These are phyloP conservation scores for Leptobrachium ailaonicum DNA, from an alignment of 2,113 vertebrate genomes.

Conservation along the genomic window DNA sequence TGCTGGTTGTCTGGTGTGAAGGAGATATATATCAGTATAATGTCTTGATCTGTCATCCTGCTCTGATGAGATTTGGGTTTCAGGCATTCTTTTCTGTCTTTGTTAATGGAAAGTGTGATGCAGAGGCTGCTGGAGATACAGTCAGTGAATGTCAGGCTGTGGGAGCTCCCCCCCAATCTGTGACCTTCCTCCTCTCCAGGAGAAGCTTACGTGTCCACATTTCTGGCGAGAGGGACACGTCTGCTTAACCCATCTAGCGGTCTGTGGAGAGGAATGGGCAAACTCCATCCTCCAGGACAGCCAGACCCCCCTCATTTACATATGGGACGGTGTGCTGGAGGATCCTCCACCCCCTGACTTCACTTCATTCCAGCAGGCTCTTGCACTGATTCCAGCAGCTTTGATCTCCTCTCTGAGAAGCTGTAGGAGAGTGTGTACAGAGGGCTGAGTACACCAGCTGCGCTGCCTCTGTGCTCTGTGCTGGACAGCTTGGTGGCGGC, in stretches of 20 bases:
- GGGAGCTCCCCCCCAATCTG: not conserved
- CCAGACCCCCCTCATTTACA: not conserved
- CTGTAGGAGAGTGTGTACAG: too few species aligned
- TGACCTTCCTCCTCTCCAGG: conserved; percentile 6
- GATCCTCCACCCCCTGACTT: not conserved
- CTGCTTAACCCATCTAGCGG: conserved; percentile 45
- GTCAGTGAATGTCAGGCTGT: not conserved
- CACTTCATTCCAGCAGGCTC: not conserved
- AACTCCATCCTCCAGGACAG: not conserved
- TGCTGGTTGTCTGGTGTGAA: too few species aligned
- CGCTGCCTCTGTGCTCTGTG: not conserved
- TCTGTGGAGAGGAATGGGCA: not conserved
- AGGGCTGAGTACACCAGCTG: not conserved
- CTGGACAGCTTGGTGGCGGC: too few species aligned
- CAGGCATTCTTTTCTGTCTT: not conserved
- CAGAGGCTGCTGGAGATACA: not conserved
- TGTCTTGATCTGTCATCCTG: too few species aligned
- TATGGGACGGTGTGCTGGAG: not conserved
- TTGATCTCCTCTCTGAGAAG: not conserved
- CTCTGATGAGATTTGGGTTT: too few species aligned
- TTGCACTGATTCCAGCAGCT: not conserved
- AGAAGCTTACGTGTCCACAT: conserved; percentile 43
- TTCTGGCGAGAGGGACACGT: conserved; percentile 35
- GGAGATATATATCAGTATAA: too few species aligned
- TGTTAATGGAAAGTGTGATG: conserved; percentile 19